Evolutionary conservation across 2,888 invertebrate species (phyloP).

Genomic region (Minunthozetes semirufus): DNA sequence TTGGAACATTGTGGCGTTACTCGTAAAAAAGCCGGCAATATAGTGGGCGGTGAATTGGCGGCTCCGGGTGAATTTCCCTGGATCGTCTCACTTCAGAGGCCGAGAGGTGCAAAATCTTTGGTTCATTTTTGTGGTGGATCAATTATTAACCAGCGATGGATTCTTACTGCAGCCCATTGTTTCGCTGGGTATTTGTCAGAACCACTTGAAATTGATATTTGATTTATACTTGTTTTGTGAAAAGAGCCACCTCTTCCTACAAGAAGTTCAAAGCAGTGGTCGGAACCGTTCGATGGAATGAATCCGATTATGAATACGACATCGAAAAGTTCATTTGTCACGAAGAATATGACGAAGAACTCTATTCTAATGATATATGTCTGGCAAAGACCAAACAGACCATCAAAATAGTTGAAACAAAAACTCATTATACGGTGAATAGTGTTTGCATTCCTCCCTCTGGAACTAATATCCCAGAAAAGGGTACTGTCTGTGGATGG

Average conservation of each 20-base stretch:
- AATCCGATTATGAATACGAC: neutral
- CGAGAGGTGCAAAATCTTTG: neutral
- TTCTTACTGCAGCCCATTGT: conserved; percentile 41
- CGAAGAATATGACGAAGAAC: neutral
- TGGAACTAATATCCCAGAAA: neutral
- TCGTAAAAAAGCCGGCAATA: conserved; percentile 1
- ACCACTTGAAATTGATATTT: neutral
- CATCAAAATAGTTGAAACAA: neutral
- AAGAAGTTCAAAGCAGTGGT: neutral
- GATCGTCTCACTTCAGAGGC: conserved; percentile 16
- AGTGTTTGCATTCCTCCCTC: neutral
- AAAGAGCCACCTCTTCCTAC: neutral
- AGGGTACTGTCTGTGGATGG: conserved; percentile 6
- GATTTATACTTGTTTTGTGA: neutral
- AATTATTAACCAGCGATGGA: conserved; percentile 38
- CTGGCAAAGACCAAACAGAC: conserved; percentile 28
- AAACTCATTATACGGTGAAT: neutral
- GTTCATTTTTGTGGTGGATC: conserved; percentile 34
- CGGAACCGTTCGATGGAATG: neutral
- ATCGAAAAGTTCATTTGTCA: neutral
- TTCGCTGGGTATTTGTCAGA: conserved; percentile 21
- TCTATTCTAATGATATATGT: conserved; percentile 28
- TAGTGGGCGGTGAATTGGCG: neutral
- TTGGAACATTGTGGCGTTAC: neutral
- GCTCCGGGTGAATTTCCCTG: conserved; percentile 2